phyloP scores from a whole-genome alignment of 2,888 invertebrate species.

The Cosmia trapezina region DNA sequence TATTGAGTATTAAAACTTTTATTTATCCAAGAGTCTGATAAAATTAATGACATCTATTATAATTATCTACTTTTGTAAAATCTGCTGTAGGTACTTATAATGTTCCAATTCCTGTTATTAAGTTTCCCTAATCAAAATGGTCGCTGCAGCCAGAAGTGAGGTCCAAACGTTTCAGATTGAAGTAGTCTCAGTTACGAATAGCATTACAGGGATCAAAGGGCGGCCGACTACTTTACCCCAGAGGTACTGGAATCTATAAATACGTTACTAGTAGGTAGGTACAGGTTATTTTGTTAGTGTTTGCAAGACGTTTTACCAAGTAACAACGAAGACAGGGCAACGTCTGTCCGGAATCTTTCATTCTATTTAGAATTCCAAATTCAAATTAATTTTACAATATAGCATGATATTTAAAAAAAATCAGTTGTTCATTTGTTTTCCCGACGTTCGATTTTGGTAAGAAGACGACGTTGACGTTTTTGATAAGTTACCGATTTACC shows the following conservation, averaged over 20 bases:
- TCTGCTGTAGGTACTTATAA: neutral
- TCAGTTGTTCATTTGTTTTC: too few species aligned
- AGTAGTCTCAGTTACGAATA: conserved; percentile 31
- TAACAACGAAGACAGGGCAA: too few species aligned
- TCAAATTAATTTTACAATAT: too few species aligned
- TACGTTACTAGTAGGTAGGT: neutral
- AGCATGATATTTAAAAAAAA: too few species aligned
- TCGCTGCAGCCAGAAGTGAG: neutral
- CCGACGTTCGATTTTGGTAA: too few species aligned
- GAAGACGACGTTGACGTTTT: too few species aligned
- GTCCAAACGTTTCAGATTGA: conserved; percentile 17
- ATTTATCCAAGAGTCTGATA: neutral
- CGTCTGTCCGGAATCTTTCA: too few species aligned
- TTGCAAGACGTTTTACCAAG: neutral
- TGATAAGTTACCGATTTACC: too few species aligned
- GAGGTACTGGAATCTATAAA: neutral
- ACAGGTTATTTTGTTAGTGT: neutral
- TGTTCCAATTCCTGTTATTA: neutral
- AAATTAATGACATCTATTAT: neutral
- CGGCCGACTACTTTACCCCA: neutral
- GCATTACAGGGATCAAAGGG: conserved; percentile 20
- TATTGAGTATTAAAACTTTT: neutral
- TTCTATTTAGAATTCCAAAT: too few species aligned
- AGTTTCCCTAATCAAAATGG: conserved; percentile 1
- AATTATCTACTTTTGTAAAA: neutral